Base-by-base conservation (phyloP, 2,888 invertebrate species). In the Parasteatoda lunata region DNA sequence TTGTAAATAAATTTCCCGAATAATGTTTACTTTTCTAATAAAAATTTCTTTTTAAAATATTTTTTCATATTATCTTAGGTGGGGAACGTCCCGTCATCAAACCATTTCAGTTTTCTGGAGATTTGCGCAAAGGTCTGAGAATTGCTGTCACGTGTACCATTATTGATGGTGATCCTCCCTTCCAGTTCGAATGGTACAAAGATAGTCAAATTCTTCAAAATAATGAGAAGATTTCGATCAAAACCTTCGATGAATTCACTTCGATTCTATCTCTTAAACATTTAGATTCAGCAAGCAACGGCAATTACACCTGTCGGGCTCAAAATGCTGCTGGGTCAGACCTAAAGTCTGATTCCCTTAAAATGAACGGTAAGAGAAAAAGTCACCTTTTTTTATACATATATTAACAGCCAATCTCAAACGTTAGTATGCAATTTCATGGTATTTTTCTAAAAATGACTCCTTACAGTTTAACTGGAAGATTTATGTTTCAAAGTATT, bases 301-400 rank as follows among this genome's bases (percentile, higher is more conserved):
- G 89, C 5, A 89, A 89, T 52, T 89, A 89, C 59, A 82, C 89
- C 3, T 89, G 89, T 65, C 77, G 64, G 49, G 89, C 77, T 6
- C 30, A 70, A 13, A 89, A 85, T 48, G 45, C 54, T 1, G 79
- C 70, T 5, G 89, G 89, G 3, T 47, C 48, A 5, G 89, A 84
- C n/a, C 65, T 79, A 49, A 80, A 79, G n/a, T 77, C 69, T 0
- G 76, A 69, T 76, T n/a, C 15, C 4, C 64, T 85, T 5, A 65
- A n/a, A 15, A 71, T 85, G 75, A 80, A 79, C 75, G 85, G 85
- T 80, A 73, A 66, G n/a, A 1, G 4, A 45, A 45, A 68, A 9
- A n/a, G 65, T 11, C 30, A 30, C 30, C 2, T 30, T 30, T 64
- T 45, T 30, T 30, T 30, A 30, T 30, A 1, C 2, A 30, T 30